Conservation (phyloP, 2,113 vertebrate species). For the Ptychochromis oligacanthus region DNA sequence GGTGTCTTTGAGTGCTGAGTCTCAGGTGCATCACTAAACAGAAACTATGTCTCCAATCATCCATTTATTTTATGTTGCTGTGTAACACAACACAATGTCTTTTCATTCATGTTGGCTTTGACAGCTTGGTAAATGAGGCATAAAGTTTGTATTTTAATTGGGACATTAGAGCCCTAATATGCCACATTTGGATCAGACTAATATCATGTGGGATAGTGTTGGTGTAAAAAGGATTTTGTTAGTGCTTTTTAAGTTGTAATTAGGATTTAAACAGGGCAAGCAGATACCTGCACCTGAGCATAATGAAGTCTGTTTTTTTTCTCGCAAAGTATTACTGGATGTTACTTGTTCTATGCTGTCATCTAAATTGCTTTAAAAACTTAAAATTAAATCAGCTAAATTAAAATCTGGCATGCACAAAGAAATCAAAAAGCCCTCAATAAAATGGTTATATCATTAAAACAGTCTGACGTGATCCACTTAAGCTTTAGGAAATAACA, state of each 20-base stretch:
- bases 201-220: not conserved
- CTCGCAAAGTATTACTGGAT: too few relatives aligned
- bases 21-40: slow-evolving; percentile 58
- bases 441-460: not conserved
- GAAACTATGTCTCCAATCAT: slow-evolving; percentile 23
- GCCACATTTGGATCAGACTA: not conserved
- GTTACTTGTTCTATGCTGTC: too few relatives aligned
- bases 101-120: slow-evolving; percentile 12
- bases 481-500: too few relatives aligned
- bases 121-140: slow-evolving; percentile 36
- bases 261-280: not conserved
- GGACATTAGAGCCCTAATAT: slow-evolving; percentile 53
- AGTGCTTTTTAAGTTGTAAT: not conserved
- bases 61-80: slow-evolving; percentile 23
- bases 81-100: not conserved
- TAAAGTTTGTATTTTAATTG: slow-evolving; percentile 42
- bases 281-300: not conserved
- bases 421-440: not conserved
- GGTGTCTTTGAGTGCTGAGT: slow-evolving; percentile 50
- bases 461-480: not conserved
- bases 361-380: not conserved
- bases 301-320: not conserved
- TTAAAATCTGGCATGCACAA: not conserved
- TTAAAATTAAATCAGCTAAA: not conserved
- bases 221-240: not conserved